These are phyloP conservation scores for Chouioia cunea DNA, from an alignment of 2,888 invertebrate genomes.

Conservation along the genomic window DNA sequence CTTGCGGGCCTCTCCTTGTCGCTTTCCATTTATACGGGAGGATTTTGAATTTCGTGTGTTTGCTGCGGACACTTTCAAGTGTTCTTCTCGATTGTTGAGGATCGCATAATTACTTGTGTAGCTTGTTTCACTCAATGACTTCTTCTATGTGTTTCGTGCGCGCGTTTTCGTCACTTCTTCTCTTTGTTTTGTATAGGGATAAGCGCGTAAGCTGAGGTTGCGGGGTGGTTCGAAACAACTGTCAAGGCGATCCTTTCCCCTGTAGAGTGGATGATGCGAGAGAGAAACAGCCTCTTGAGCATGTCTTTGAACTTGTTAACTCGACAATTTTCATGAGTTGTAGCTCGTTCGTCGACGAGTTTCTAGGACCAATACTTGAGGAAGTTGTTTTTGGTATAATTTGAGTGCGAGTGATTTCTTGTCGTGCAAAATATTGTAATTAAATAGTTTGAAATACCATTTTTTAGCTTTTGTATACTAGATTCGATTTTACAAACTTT, in stretches of 20 bases:
- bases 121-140: no score
- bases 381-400: slow-evolving; percentile 26
- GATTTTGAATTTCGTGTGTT: slow-evolving; percentile 25
- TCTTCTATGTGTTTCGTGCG: no score
- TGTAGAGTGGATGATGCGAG: background rate
- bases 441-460: no score
- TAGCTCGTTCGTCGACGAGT: slow-evolving; percentile 24
- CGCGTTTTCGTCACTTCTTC: background rate
- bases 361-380: slow-evolving; percentile 16
- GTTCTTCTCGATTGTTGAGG: background rate
- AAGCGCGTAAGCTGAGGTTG: slow-evolving; percentile 8
- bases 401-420: slow-evolving; percentile 25
- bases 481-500: no score
- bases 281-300: slow-evolving; percentile 24
- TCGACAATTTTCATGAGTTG: slow-evolving; percentile 17
- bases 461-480: no score
- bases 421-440: background rate
- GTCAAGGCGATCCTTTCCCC: background rate
- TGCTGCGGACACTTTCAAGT: slow-evolving; percentile 24
- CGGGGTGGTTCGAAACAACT: slow-evolving; percentile 26
- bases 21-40: background rate
- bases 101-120: no score
- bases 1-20: background rate
- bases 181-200: background rate
- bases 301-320: slow-evolving; percentile 34